Evolutionary conservation across 2,888 invertebrate genomes (phyloP).

Genomic region (Drosophila nr. medialis): DNA sequence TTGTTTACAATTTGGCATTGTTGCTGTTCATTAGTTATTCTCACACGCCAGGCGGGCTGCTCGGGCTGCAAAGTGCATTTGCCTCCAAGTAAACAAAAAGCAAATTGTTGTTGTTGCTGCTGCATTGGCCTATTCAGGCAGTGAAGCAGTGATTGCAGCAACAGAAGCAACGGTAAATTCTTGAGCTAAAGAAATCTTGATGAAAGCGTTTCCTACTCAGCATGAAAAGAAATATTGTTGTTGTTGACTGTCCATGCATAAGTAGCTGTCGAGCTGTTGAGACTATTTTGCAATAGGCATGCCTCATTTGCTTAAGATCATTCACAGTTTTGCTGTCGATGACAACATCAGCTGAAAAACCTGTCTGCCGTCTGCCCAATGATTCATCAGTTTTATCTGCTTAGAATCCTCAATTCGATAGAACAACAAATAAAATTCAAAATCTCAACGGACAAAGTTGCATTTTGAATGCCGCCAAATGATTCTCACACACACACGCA

Average conservation of each 20-base stretch:
- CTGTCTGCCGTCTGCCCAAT: conserved; percentile 45
- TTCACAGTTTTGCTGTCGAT: conserved; percentile 46
- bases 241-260: conserved; percentile 45
- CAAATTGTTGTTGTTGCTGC: conserved; percentile 24
- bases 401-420: conserved; percentile 20
- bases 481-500: conserved; percentile 25
- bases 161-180: conserved; percentile 63
- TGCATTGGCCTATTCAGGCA: conserved; percentile 63
- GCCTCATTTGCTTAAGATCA: conserved; percentile 47
- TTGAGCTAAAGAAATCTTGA: conserved; percentile 73
- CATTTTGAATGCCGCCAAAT: conserved; percentile 44
- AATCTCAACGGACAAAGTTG: conserved; percentile 46
- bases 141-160: conserved; percentile 60
- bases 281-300: conserved; percentile 47
- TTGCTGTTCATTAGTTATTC: conserved; percentile 48
- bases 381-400: conserved; percentile 44
- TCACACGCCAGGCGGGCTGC: conserved; percentile 25
- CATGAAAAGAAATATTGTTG: conserved; percentile 57
- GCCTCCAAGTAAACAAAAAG: conserved; percentile 53
- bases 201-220: conserved; percentile 76
- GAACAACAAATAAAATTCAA: conserved; percentile 31
- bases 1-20: conserved; percentile 70
- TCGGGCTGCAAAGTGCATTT: conserved; percentile 57
- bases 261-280: conserved; percentile 18
- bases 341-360: conserved; percentile 55